A percentile compares a stretch with the other conserved stretches of the same genome.
These are phyloP conservation scores for Camarhynchus parvulus DNA, from an alignment of 2,113 vertebrate species.

Conservation along the genomic window DNA sequence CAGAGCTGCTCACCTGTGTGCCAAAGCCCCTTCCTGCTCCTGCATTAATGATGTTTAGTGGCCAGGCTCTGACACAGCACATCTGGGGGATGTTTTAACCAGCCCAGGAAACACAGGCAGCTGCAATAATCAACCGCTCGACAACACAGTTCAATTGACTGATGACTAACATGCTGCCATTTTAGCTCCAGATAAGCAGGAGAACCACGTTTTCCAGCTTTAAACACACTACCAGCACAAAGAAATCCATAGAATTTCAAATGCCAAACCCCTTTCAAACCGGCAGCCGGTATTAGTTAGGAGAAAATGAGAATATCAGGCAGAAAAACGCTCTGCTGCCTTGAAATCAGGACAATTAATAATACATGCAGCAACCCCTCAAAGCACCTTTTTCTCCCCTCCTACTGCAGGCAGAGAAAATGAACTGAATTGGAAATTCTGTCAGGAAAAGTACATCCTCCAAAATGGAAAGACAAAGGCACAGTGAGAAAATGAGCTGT, in stretches of 20 bases:
- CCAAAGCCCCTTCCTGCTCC: not conserved
- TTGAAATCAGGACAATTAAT: constrained; percentile 33
- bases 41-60: not conserved
- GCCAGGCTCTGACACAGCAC: constrained; percentile 32
- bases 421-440: constrained; percentile 31
- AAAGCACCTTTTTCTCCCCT: not conserved
- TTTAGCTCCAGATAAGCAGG: not conserved
- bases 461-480: constrained; percentile 45
- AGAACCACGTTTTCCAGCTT: not conserved
- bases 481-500: not conserved
- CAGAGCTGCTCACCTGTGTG: not conserved
- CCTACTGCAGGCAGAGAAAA: not conserved
- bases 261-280: not conserved
- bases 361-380: constrained; percentile 35
- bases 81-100: not conserved
- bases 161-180: not conserved
- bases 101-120: not conserved
- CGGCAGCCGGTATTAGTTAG: not conserved
- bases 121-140: not conserved
- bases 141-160: not conserved
- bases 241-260: not conserved
- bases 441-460: constrained; percentile 37
- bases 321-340: not conserved
- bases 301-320: constrained; percentile 12
- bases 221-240: not conserved